phyloP scores from a whole-genome alignment of 1,140 invertebrate genomes.

The Heliconius hewitsoni region DNA sequence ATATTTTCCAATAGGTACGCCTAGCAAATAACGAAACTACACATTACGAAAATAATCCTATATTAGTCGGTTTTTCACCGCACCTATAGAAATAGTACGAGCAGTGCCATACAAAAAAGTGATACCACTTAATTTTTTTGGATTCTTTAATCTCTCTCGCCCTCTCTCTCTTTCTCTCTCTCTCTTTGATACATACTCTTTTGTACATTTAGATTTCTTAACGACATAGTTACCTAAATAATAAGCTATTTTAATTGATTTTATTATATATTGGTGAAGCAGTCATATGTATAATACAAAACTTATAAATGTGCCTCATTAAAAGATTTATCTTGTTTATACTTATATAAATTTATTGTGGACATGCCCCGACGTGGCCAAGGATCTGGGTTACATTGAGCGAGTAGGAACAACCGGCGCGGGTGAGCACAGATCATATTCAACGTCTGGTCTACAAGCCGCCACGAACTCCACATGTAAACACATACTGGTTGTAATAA shows the following conservation, averaged over 20 bases:
- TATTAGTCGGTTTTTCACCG: not conserved
- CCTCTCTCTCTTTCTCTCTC: no score
- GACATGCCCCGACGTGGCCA: slow-evolving; percentile 34
- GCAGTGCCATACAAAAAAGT: not conserved
- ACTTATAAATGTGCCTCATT: not conserved
- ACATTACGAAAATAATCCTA: not conserved
- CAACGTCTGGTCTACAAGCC: slow-evolving; percentile 53
- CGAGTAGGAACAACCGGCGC: slow-evolving; percentile 53
- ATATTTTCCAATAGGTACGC: not conserved
- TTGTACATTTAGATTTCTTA: no score
- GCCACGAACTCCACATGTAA: slow-evolving; percentile 48
- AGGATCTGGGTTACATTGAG: slow-evolving; percentile 46
- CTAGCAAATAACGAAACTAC: slow-evolving; percentile 9
- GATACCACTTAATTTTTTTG: no score
- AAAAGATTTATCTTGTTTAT: slow-evolving; percentile 1
- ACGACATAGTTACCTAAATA: not conserved
- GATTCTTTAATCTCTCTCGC: no score
- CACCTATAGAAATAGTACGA: not conserved
- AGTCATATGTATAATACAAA: not conserved
- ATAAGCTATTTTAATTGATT: not conserved
- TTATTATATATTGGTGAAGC: not conserved
- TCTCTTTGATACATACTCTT: no score
- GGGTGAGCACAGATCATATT: slow-evolving; percentile 53
- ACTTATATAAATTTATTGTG: not conserved
- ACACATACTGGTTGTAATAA: slow-evolving; percentile 24